Base-by-base conservation (phyloP, 2,113 vertebrate genomes). In the Physeter macrocephalus region DNA sequence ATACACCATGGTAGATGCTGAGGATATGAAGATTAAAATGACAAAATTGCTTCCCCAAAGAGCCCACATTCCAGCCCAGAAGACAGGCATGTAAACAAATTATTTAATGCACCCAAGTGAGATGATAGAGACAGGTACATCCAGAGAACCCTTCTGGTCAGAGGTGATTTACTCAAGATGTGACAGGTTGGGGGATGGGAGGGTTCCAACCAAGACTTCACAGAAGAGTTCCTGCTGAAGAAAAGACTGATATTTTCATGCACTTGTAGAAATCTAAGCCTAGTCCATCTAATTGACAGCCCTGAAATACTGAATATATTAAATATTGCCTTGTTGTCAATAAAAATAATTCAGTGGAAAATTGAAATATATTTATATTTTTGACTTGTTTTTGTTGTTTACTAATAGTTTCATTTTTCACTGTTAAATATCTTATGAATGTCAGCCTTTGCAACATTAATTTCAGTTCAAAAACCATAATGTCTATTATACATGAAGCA, bases 391-490 rank as follows among this genome's bases (percentile, higher is more conserved):
- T 72, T 62, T 89, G 31, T 61, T 46, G 64, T 96, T 97, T 94
- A 41, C 6, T 81, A 89, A 62, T 66, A 71, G 39, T 86, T 85
- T 90, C 71, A 92, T 90, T 93, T 96, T 88, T 92, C 41, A 93
- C 49, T 86, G n/a, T 81, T 95, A 72, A 88, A 61, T 69, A 95
- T 59, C 74, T 94, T 43, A 96, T 5, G 25, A 77, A 81, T 85
- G 88, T 52, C 77, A 74, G 36, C 74, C 25, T 91, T 95, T 67
- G 31, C 43, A 94, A 72, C 49, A 89, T 93, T 81, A 93, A 93
- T 90, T 95, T 95, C 31, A 62, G 46, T 85, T 88, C n/a, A 49
- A 72, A 90, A 93, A 94, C 59, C 57, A 93, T 14, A 94, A 93
- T 93, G 39, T 15, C 21, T 78, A 0, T 93, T 81, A 77, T 88